These are phyloP conservation scores for Coregonus sp. DNA, from an alignment of 2,797 vertebrate species.

Conservation along the genomic window DNA sequence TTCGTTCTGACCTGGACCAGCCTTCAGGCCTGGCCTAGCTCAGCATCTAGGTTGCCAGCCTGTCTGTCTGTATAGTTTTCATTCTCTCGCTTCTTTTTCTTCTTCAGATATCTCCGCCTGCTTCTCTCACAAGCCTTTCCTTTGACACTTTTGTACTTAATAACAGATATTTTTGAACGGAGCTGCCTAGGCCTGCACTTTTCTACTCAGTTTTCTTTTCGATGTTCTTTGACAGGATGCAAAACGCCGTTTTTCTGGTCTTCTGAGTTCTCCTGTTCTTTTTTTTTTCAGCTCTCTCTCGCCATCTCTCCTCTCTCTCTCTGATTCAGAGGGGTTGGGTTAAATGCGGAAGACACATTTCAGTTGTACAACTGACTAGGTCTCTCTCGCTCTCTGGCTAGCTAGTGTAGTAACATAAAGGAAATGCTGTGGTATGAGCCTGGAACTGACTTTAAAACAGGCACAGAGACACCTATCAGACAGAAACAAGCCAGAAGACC, in stretches of 20 bases:
- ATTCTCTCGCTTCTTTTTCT: constrained; percentile 61
- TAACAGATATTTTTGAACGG: constrained; percentile 82
- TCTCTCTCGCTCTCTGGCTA: not conserved
- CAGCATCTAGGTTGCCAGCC: constrained; percentile 48
- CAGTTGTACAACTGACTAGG: too few species aligned
- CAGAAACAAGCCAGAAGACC: constrained; percentile 58
- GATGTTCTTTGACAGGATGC: constrained; percentile 50
- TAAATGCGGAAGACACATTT: too few species aligned
- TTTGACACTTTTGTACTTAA: constrained; percentile 79
- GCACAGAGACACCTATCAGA: constrained; percentile 57
- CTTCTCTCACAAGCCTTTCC: constrained; percentile 28
- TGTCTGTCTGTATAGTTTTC: constrained; percentile 58
- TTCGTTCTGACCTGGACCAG: constrained; percentile 63
- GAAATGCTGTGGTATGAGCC: constrained; percentile 43
- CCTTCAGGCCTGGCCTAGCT: constrained; percentile 22
- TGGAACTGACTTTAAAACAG: constrained; percentile 49
- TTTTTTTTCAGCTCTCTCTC: constrained; percentile 18
- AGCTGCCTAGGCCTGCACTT: constrained; percentile 81
- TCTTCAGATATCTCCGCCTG: constrained; percentile 24
- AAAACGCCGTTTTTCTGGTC: constrained; percentile 37
- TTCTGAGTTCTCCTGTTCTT: constrained; percentile 33
- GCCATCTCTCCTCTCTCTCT: not conserved
- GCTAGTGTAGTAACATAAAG: constrained; percentile 44
- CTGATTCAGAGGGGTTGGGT: too few species aligned
- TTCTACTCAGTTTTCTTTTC: constrained; percentile 66